phyloP scores from a whole-genome alignment of 2,113 vertebrate species.

The Cinclus cinclus region DNA sequence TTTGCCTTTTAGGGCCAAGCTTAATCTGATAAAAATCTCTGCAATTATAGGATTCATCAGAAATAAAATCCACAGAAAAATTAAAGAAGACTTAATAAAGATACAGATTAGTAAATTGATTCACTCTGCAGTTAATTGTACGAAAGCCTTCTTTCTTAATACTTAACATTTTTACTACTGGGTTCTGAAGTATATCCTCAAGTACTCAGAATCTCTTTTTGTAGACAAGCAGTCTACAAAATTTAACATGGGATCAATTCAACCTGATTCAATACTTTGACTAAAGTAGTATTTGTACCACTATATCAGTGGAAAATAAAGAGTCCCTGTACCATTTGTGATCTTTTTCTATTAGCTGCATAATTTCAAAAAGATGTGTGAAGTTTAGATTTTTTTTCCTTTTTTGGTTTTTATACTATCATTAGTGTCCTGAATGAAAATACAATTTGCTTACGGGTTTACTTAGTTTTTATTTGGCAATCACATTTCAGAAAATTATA shows the following conservation, averaged over 20 bases:
- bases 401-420: neutral
- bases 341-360: neutral
- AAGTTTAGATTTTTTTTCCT: neutral
- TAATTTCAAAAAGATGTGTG: neutral
- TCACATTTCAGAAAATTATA: neutral
- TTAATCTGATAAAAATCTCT: slow-evolving; percentile 62
- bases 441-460: neutral
- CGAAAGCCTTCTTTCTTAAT: neutral
- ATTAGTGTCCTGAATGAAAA: neutral
- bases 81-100: neutral
- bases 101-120: neutral
- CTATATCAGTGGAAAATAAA: neutral
- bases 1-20: slow-evolving; percentile 48
- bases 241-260: neutral
- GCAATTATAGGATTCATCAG: slow-evolving; percentile 34
- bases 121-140: neutral
- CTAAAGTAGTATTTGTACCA: neutral
- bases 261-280: neutral
- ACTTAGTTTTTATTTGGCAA: neutral
- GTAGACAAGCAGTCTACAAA: neutral
- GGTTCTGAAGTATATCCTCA: neutral
- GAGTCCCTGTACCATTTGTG: neutral
- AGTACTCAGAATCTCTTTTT: neutral
- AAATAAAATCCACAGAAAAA: slow-evolving; percentile 42
- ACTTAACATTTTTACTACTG: neutral